These are phyloP conservation scores for Fistularia commersonii DNA, from an alignment of 2,797 vertebrate species.

Conservation along the genomic window DNA sequence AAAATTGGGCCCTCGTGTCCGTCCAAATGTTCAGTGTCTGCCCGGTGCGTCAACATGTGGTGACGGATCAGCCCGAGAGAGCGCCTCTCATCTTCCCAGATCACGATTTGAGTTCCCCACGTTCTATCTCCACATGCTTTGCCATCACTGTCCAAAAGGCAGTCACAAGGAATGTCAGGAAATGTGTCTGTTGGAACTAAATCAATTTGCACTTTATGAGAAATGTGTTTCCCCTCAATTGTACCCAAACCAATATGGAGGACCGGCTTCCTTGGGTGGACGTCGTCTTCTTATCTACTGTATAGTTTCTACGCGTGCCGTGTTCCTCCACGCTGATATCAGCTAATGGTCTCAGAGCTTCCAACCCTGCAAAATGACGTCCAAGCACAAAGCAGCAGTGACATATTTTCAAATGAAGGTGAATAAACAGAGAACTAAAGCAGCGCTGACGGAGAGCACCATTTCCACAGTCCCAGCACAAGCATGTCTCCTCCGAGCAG, in stretches of 20 bases:
- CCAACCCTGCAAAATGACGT: conserved; percentile 15
- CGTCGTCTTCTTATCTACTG: conserved; percentile 25
- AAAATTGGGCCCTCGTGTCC: no score
- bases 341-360: conserved; percentile 35
- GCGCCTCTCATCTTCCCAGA: conserved; percentile 67
- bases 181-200: conserved; percentile 67
- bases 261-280: conserved; percentile 32
- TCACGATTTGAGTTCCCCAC: conserved; percentile 38
- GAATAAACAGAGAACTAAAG: conserved; percentile 9
- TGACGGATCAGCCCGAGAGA: conserved; percentile 56
- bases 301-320: conserved; percentile 19
- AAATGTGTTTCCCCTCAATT: conserved; percentile 47
- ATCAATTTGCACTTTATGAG: conserved; percentile 74
- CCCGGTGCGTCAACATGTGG: conserved; percentile 47
- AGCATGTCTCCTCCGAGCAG: conserved; percentile 25
- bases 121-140: conserved; percentile 43
- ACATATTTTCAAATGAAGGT: conserved; percentile 38
- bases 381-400: conserved; percentile 49
- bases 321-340: no score
- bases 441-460: conserved; percentile 38
- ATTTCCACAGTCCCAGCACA: conserved; percentile 40
- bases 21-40: conserved; percentile 5
- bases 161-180: conserved; percentile 69
- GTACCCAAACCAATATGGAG: conserved; percentile 40
- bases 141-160: conserved; percentile 52